Base-by-base conservation (phyloP, 1,140 invertebrate genomes). In the Meloidogyne chitwoodi region DNA sequence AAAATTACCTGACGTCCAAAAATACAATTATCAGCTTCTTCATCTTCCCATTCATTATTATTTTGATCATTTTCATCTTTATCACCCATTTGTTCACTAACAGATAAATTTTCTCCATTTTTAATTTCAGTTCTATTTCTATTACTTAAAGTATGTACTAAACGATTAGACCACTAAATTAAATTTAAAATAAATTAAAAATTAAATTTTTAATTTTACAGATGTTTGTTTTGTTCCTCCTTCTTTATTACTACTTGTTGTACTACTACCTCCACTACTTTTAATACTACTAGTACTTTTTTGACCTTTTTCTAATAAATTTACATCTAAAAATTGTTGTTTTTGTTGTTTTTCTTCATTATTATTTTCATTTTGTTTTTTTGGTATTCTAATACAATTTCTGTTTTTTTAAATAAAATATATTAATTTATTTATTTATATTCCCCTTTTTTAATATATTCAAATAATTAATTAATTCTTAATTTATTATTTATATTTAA, bases 1-100 rank as follows among this genome's bases (percentile, higher is more conserved):
- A n/a, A n/a, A n/a, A n/a, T n/a, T 34, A 79, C 79, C 62, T 69
- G 76, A 14, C 80, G 74, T 29, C 80, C 80, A 64, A 81, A 81
- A 16, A 81, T 70, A 66, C 80, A 81, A 62, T 83, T 81, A 56
- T 80, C 41, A 16, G 71, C 68, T 11, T 72, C 77, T 22, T 78
- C 77, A 5, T 83, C 81, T 31, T 72, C 68, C 44, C 65, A 41
- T 41, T 81, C 80, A 19, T 62, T 63, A 38, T 82, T 73, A 48
- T 81, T 63, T 31, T 38, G 65, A 61, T 34, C n/a, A n/a, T n/a
- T 56, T 19, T 4, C 16, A 56, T n/a, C 12, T 4, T n/a, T n/a
- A 56, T 56, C 11, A 41, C 11, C 11, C 11, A 2, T 41, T n/a
- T 56, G 19, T 56, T 8, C 48, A n/a, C n/a, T 8, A 56, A 1